These are phyloP conservation scores for Odontocerum albicorne DNA, from an alignment of 2,888 invertebrate species.

Conservation along the genomic window DNA sequence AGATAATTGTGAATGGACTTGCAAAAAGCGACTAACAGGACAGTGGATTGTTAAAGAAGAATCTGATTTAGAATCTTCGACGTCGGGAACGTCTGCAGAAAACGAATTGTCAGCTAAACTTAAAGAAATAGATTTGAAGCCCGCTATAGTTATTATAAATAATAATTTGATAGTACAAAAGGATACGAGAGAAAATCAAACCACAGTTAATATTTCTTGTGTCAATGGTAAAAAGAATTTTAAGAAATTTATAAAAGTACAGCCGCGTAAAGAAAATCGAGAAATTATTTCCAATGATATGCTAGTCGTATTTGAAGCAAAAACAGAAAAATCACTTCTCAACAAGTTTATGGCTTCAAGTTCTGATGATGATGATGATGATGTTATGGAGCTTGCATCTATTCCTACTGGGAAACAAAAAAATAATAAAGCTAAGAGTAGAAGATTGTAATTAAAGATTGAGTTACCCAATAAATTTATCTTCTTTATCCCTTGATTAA, in stretches of 20 bases:
- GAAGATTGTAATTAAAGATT: slow-evolving; percentile 37
- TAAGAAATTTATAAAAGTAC: slow-evolving; percentile 32
- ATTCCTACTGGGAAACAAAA: slow-evolving; percentile 36
- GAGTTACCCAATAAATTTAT: too few relatives aligned
- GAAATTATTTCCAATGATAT: slow-evolving; percentile 21
- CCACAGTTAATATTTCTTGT: neutral
- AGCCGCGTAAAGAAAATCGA: slow-evolving; percentile 21
- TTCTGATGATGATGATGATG: slow-evolving; percentile 22
- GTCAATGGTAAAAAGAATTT: slow-evolving; percentile 23
- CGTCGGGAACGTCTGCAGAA: neutral
- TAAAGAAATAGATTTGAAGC: slow-evolving; percentile 17
- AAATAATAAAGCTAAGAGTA: slow-evolving; percentile 26
- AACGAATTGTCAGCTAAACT: slow-evolving; percentile 14
- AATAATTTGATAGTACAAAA: slow-evolving; percentile 15
- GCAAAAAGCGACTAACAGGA: slow-evolving; percentile 13
- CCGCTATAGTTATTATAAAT: slow-evolving; percentile 21
- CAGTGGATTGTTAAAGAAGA: slow-evolving; percentile 7
- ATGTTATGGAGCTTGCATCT: slow-evolving; percentile 27
- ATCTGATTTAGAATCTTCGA: neutral
- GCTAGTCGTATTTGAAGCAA: slow-evolving; percentile 25
- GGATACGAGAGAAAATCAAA: neutral
- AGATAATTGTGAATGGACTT: slow-evolving; percentile 9
- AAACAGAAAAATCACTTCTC: slow-evolving; percentile 5
- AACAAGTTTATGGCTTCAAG: slow-evolving; percentile 14
- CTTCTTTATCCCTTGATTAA: too few relatives aligned